These are phyloP conservation scores for Rhinella marina DNA, from an alignment of 2,797 vertebrate species.

Conservation along the genomic window DNA sequence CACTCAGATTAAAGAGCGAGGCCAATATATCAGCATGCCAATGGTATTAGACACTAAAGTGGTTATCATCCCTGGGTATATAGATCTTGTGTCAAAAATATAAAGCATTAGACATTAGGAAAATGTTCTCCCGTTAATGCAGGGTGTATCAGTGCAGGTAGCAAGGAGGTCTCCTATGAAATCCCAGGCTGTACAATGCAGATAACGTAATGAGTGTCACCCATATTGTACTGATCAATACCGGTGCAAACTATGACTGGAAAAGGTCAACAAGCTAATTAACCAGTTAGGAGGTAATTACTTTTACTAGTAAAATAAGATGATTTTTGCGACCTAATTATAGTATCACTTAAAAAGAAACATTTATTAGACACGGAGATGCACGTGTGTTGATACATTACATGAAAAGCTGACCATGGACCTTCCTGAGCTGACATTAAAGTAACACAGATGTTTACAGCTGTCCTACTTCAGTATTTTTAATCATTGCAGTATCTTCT, in stretches of 20 bases:
- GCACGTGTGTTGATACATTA: not conserved
- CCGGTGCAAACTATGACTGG: constrained; percentile 3
- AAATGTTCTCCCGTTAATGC: constrained; percentile 12
- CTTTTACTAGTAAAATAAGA: constrained; percentile 8
- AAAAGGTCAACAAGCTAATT: constrained; percentile 39
- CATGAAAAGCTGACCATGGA: not conserved
- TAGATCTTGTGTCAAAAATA: constrained; percentile 60
- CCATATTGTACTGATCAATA: constrained; percentile 16
- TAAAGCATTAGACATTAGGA: constrained; percentile 47
- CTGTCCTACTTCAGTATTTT: too few relatives aligned
- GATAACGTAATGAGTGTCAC: constrained; percentile 44
- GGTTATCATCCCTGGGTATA: constrained; percentile 64
- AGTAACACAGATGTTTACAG: too few relatives aligned
- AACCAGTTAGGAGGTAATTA: constrained; percentile 34
- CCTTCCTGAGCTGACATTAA: too few relatives aligned
- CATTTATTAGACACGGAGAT: not conserved
- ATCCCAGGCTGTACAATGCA: not conserved
- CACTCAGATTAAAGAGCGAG: constrained; percentile 67
- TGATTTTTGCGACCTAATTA: constrained; percentile 6
- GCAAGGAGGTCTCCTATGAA: not conserved
- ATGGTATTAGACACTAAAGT: constrained; percentile 67
- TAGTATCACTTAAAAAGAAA: not conserved
- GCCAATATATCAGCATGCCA: constrained; percentile 68
- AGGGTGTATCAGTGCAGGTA: not conserved
- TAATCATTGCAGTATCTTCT: too few relatives aligned